phyloP scores from a whole-genome alignment of 2,888 invertebrate species.

The Hofmannophila pseudospretella region DNA sequence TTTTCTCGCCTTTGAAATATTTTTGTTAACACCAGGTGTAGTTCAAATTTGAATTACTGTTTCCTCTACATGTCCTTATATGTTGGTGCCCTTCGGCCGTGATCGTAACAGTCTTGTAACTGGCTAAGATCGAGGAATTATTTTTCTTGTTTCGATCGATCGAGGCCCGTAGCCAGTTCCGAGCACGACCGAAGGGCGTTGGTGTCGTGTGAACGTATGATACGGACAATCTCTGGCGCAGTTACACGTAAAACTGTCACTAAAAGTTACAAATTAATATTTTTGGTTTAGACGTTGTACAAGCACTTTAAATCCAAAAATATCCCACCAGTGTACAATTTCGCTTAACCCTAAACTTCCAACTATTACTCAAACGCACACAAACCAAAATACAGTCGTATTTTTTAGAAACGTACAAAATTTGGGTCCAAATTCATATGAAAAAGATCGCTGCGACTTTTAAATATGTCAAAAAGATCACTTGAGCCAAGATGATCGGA shows the following conservation, averaged over 20 bases:
- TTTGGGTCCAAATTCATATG: conserved; percentile 31
- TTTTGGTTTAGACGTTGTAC: conserved; percentile 67
- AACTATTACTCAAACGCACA: background rate
- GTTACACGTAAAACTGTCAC: too few relatives aligned
- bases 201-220: background rate
- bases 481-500: conserved; percentile 8
- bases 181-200: background rate
- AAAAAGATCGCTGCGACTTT: conserved; percentile 25
- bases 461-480: conserved; percentile 31
- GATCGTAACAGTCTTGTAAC: too few relatives aligned
- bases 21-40: too few relatives aligned
- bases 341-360: conserved; percentile 10
- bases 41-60: too few relatives aligned
- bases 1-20: too few relatives aligned
- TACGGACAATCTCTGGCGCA: too few relatives aligned
- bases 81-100: too few relatives aligned
- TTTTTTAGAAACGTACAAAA: conserved; percentile 40
- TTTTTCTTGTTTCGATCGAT: too few relatives aligned
- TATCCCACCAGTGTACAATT: conserved; percentile 23
- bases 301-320: conserved; percentile 57
- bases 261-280: conserved; percentile 45
- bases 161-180: too few relatives aligned
- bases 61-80: too few relatives aligned
- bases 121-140: too few relatives aligned
- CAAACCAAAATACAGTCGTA: conserved; percentile 7